phyloP scores from a whole-genome alignment of 2,797 vertebrate species.

The Orestias chungarensis region DNA sequence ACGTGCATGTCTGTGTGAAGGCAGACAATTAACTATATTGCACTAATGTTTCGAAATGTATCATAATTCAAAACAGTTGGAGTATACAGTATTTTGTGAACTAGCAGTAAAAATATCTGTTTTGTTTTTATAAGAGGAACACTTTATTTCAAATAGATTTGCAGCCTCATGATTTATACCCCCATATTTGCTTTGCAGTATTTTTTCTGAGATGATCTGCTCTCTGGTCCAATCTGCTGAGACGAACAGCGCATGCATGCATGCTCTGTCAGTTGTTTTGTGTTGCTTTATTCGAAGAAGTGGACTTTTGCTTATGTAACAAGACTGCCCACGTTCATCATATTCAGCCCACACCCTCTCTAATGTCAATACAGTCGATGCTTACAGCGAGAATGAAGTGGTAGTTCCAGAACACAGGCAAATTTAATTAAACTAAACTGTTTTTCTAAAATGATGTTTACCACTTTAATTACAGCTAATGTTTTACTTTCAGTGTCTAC shows the following conservation, averaged over 20 bases:
- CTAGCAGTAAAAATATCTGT: background rate
- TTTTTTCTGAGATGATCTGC: background rate
- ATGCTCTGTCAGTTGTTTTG: conserved; percentile 49
- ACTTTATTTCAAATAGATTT: background rate
- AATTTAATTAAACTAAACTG: conserved; percentile 22
- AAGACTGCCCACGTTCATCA: conserved; percentile 69
- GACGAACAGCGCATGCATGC: conserved; percentile 38
- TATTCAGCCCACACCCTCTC: conserved; percentile 71
- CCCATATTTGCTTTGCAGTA: background rate
- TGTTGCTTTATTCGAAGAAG: conserved; percentile 59
- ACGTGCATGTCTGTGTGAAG: background rate
- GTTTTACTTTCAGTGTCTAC: background rate
- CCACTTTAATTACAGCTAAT: background rate
- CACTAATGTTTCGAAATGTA: background rate
- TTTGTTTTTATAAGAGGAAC: background rate
- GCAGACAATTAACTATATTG: background rate
- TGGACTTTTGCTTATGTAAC: conserved; percentile 69
- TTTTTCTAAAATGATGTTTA: background rate
- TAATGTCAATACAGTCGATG: conserved; percentile 67
- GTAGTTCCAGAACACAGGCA: conserved; percentile 35
- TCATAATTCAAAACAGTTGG: background rate
- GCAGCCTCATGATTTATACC: background rate
- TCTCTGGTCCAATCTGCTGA: conserved; percentile 18
- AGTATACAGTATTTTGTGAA: background rate
- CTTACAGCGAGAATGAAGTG: conserved; percentile 61